These are phyloP conservation scores for Pipistrellus pipistrellus DNA, from an alignment of 2,797 vertebrate genomes.

Conservation along the genomic window DNA sequence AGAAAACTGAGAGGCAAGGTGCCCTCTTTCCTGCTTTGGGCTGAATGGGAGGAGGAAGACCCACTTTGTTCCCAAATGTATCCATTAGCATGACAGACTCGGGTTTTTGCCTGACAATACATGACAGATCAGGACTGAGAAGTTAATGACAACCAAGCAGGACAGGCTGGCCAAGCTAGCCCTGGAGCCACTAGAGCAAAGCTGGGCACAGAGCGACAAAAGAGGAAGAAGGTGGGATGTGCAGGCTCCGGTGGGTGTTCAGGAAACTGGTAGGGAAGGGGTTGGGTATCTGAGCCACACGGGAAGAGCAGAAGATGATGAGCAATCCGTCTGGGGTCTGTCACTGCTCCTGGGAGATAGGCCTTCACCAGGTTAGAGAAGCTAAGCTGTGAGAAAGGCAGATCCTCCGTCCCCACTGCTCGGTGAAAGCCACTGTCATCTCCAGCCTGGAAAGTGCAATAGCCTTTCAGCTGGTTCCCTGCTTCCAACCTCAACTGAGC, in stretches of 20 bases:
- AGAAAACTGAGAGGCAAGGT: not conserved
- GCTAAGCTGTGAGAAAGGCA: not conserved
- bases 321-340: not conserved
- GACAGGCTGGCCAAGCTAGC: not conserved
- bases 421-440: accelerated
- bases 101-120: not conserved
- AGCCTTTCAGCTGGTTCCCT: not conserved
- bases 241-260: not conserved
- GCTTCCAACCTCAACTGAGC: not conserved
- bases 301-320: accelerated
- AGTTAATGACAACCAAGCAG: not conserved
- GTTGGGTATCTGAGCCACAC: not conserved
- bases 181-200: no score
- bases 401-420: accelerated
- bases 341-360: accelerated
- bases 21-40: not conserved
- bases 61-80: not conserved
- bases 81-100: not conserved
- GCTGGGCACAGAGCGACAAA: not conserved
- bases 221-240: not conserved
- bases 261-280: not conserved
- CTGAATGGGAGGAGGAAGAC: not conserved
- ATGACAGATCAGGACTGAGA: not conserved
- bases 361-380: not conserved
- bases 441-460: no score